Evolutionary conservation across 2,888 invertebrate genomes (phyloP).

Genomic region (Venustoraphidia nigricollis): DNA sequence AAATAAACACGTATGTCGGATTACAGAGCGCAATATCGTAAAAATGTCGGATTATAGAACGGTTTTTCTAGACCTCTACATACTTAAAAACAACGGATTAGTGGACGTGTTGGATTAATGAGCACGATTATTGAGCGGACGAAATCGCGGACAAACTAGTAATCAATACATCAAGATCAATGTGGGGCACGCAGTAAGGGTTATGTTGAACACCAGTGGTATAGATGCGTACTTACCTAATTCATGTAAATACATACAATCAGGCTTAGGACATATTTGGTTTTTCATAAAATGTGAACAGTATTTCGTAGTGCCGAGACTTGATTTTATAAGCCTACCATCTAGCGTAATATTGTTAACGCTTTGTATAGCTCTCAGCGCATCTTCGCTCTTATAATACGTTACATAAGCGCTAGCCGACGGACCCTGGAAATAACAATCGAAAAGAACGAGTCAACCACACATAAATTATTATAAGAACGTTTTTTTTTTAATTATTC

Average conservation of each 20-base stretch:
- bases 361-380: slow-evolving; percentile 88
- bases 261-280: slow-evolving; percentile 92
- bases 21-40: no score
- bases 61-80: no score
- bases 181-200: no score
- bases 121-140: no score
- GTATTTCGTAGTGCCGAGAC: slow-evolving; percentile 98
- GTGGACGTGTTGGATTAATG: no score
- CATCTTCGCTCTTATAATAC: slow-evolving; percentile 79
- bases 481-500: background rate
- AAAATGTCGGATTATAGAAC: no score
- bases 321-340: slow-evolving; percentile 90
- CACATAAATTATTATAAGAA: background rate
- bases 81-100: no score
- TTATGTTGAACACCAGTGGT: no score
- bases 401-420: slow-evolving; percentile 95
- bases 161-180: no score
- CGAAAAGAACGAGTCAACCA: background rate
- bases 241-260: slow-evolving; percentile 99
- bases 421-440: slow-evolving; percentile 39
- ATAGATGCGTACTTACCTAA: slow-evolving; percentile 44
- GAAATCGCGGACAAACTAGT: no score
- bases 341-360: slow-evolving; percentile 96
- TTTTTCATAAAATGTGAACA: slow-evolving; percentile 99
- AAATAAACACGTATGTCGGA: no score